These are phyloP conservation scores for Zophobas morio DNA, from an alignment of 1,140 invertebrate genomes.

Conservation along the genomic window DNA sequence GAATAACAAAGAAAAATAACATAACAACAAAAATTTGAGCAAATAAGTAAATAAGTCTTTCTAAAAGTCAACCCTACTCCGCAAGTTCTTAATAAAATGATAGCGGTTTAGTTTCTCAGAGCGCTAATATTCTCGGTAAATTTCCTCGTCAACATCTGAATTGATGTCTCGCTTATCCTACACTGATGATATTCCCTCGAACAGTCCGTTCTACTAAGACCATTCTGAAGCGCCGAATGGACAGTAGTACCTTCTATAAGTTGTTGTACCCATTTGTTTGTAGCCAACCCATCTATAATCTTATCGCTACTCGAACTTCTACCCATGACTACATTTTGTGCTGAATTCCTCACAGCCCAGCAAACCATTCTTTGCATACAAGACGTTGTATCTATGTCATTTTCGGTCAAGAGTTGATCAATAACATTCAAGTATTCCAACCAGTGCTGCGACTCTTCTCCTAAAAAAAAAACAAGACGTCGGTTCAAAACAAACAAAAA, in stretches of 20 bases:
- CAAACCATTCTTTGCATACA: constrained; percentile 62
- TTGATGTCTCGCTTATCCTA: constrained; percentile 51
- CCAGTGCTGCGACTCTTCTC: constrained; percentile 41
- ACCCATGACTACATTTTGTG: constrained; percentile 56
- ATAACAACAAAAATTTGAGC: constrained; percentile 7
- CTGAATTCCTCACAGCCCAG: constrained; percentile 59
- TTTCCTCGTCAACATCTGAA: constrained; percentile 52
- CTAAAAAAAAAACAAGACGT: constrained; percentile 15
- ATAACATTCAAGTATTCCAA: constrained; percentile 46
- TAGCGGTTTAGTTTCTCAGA: constrained; percentile 16
- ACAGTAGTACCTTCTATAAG: constrained; percentile 56
- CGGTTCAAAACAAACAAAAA: too few species aligned
- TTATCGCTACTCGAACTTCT: constrained; percentile 61
- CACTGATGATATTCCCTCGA: constrained; percentile 56
- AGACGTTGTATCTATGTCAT: constrained; percentile 61
- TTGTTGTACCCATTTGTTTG: constrained; percentile 58
- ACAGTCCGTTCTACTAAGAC: constrained; percentile 55
- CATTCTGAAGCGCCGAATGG: constrained; percentile 55
- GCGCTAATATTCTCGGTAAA: constrained; percentile 41
- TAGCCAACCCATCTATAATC: constrained; percentile 64
- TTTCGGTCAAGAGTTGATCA: constrained; percentile 59
- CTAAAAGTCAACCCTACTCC: neutral
- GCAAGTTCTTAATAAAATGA: constrained; percentile 8
- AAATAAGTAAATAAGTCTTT: constrained; percentile 9
- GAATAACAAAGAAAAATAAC: constrained; percentile 4